phyloP scores from a whole-genome alignment of 2,888 invertebrate species.

The Ichneumoninae sp. region DNA sequence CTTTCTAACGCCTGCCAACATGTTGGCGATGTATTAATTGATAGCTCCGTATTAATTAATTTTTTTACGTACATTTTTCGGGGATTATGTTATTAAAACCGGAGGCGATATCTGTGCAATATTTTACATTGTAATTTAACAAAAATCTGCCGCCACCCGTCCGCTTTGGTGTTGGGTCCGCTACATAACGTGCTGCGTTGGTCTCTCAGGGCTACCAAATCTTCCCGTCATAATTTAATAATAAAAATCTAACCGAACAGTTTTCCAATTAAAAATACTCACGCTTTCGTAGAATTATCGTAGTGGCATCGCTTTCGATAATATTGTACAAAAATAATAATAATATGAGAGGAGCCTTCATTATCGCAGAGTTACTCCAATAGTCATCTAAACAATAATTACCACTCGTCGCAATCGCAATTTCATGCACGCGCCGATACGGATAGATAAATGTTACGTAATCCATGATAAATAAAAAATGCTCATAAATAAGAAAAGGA shows the following conservation, averaged over 20 bases:
- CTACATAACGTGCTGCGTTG: constrained; percentile 48
- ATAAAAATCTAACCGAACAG: constrained; percentile 9
- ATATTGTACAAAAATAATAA: neutral
- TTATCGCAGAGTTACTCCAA: constrained; percentile 27
- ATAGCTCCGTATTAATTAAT: neutral
- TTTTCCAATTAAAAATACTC: constrained; percentile 25
- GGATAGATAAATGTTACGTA: neutral
- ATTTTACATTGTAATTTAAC: constrained; percentile 7
- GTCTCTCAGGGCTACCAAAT: constrained; percentile 18
- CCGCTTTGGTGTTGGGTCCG: constrained; percentile 62
- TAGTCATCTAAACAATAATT: neutral
- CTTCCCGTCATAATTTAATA: constrained; percentile 19
- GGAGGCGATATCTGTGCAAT: constrained; percentile 10
- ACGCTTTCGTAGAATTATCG: constrained; percentile 28
- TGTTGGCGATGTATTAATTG: neutral
- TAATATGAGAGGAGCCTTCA: constrained; percentile 7
- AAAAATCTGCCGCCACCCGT: constrained; percentile 19
- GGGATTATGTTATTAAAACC: neutral
- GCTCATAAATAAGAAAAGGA: constrained; percentile 8
- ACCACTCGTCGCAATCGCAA: neutral
- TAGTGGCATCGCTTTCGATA: constrained; percentile 37
- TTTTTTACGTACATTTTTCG: neutral
- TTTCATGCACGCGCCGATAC: neutral
- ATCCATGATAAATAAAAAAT: constrained; percentile 6
- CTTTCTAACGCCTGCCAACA: neutral